phyloP scores from a whole-genome alignment of 2,888 invertebrate genomes.

The Thysanoteuthis rhombus region DNA sequence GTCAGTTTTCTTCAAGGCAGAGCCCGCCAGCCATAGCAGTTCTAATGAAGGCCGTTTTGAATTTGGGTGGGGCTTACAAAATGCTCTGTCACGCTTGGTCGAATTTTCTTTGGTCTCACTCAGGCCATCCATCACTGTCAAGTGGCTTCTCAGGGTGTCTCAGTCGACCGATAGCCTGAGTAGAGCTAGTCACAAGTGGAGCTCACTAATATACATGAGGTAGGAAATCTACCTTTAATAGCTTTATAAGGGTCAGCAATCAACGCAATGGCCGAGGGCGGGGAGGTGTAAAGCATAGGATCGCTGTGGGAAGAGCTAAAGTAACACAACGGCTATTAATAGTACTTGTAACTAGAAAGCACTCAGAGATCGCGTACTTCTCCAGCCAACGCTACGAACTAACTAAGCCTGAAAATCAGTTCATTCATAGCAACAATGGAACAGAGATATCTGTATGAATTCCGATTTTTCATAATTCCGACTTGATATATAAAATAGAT shows the following conservation, averaged over 20 bases:
- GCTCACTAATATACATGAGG: not conserved
- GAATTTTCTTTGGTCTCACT: not conserved
- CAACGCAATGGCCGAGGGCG: not conserved
- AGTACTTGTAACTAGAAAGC: too few species aligned
- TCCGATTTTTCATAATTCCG: too few species aligned
- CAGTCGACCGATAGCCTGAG: not conserved
- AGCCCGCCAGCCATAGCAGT: not conserved
- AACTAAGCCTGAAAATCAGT: too few species aligned
- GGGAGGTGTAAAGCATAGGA: not conserved
- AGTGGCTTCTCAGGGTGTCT: not conserved
- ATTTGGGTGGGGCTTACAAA: not conserved
- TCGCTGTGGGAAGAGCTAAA: not conserved
- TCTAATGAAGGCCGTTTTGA: not conserved
- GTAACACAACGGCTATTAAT: not conserved
- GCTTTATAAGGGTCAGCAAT: not conserved
- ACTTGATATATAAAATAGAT: too few species aligned
- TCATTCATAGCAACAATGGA: too few species aligned
- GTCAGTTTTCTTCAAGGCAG: not conserved
- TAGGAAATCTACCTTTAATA: not conserved
- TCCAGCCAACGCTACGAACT: too few species aligned
- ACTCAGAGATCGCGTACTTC: too few species aligned
- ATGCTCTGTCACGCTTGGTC: not conserved
- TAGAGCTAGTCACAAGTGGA: not conserved
- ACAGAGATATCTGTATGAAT: too few species aligned
- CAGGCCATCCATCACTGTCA: not conserved